Evolutionary conservation across 2,888 invertebrate species (phyloP), one percentile per base, ranked within the genome.

Genomic region (Leucophenga maculata): DNA sequence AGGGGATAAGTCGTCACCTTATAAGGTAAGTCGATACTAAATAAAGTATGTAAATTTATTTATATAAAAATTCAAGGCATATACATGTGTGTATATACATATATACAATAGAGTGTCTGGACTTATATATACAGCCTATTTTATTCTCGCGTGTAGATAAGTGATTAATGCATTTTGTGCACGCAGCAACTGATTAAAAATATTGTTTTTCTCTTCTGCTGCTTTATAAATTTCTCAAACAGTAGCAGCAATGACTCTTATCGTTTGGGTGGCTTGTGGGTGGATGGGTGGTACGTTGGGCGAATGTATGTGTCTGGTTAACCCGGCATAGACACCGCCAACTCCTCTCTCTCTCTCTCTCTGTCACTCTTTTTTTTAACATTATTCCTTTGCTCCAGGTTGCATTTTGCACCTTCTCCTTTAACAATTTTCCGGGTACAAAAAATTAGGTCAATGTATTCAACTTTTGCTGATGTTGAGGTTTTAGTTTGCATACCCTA

Each of bases 361-460:
- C n/a, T n/a, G n/a, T n/a, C n/a, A n/a, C n/a, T n/a, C n/a, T n/a
- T n/a, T n/a, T n/a, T n/a, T n/a, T n/a, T n/a, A n/a, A 39, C 39
- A 39, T 70, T n/a, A n/a, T n/a, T n/a, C 65, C 77, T 72, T 72
- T 66, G 59, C 65, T 31, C 70, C 52, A 55, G 54, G 11, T 50
- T 1, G 46, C 46, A 26, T 46, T 60, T 67, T 64, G 52, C 62
- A 65, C 68, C 65, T 68, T 46, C 16, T 8, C 60, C 44, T 67
- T 31, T 65, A 54, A 55, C 39, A 55, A 66, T 69, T 72, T 72
- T 66, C 16, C 74, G 72, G 74, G 74, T 72, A 76, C 75, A 67
- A 65, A 65, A 75, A 80, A 80, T 82, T 80, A 59, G 80, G 80
- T 80, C 80, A 80, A 75, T 77, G 73, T 75, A 75, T 76, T 76